These are phyloP conservation scores for Elaphurus davidianus DNA, from an alignment of 2,113 vertebrate species.

Conservation along the genomic window DNA sequence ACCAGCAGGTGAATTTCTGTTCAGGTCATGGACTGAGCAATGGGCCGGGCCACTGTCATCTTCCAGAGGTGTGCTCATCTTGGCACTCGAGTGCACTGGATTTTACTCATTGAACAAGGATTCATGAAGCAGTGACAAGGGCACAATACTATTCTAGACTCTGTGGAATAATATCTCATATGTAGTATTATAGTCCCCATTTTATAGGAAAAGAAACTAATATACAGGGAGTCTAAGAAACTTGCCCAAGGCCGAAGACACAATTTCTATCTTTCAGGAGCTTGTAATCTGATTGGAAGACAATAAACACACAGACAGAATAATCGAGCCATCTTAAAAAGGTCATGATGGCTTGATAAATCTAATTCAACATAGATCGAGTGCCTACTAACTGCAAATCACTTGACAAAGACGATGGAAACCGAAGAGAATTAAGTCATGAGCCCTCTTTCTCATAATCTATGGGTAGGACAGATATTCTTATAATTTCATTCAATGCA, in stretches of 20 bases:
- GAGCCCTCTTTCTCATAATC: neutral
- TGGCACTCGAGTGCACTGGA: no score
- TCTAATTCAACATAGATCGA: neutral
- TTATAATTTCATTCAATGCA: neutral
- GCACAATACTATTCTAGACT: neutral
- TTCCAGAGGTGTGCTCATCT: neutral
- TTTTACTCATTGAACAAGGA: neutral
- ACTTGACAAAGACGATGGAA: neutral
- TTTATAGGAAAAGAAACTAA: neutral
- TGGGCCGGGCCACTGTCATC: accelerated
- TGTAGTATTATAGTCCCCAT: neutral
- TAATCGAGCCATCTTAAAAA: neutral
- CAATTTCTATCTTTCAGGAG: neutral
- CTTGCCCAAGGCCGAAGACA: neutral
- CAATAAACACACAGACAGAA: neutral
- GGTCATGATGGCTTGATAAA: neutral
- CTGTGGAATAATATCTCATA: neutral
- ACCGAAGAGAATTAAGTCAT: neutral
- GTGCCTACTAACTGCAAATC: neutral
- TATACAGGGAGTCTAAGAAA: neutral
- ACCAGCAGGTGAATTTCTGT: neutral
- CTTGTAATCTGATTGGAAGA: neutral
- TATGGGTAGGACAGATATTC: neutral
- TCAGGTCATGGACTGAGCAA: accelerated
- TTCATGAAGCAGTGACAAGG: neutral